Evolutionary conservation across 1,140 invertebrate genomes (phyloP).

Genomic region (Meloidogyne floridensis): DNA sequence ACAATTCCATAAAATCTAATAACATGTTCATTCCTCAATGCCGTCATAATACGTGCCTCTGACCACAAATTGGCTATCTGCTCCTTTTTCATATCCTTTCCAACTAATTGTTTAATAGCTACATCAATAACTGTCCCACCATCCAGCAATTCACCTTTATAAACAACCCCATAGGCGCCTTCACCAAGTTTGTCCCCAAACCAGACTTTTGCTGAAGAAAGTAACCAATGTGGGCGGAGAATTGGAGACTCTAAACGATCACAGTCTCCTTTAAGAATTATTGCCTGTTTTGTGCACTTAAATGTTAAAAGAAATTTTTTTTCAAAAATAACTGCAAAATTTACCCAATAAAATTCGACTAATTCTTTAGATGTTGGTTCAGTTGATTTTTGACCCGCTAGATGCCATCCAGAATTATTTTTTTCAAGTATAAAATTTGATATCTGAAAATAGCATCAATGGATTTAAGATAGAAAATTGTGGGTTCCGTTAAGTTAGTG

Average conservation of each 20-base stretch:
- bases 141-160: background rate
- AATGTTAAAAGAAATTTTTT: background rate
- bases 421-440: background rate
- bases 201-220: background rate
- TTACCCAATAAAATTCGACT: background rate
- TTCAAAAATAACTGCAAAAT: background rate
- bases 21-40: background rate
- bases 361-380: background rate
- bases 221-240: background rate
- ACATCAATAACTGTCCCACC: background rate
- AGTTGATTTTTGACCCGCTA: background rate
- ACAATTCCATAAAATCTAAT: slow-evolving; percentile 2
- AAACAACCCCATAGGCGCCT: background rate
- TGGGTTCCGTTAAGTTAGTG: no score
- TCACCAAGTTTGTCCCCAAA: background rate
- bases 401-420: background rate
- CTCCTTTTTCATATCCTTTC: background rate
- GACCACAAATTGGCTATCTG: background rate
- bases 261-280: background rate
- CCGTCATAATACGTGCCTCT: background rate
- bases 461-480: no score
- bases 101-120: slow-evolving; percentile 9
- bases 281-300: slow-evolving; percentile 1
- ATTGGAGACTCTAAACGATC: background rate
- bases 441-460: background rate